phyloP scores from a whole-genome alignment of 1,140 invertebrate species.

The Aphaenogaster floridana region DNA sequence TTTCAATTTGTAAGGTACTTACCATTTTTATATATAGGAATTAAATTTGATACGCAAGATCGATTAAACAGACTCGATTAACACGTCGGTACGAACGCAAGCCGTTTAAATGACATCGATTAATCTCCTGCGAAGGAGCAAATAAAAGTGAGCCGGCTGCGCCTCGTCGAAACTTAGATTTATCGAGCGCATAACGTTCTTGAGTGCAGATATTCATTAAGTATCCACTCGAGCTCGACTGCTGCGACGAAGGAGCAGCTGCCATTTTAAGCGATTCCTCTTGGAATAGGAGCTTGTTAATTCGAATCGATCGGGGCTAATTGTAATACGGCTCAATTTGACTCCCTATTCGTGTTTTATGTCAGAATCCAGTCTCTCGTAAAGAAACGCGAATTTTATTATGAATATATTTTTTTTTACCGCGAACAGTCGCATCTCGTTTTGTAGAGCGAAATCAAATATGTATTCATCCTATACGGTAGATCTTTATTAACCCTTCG shows the following conservation, averaged over 20 bases:
- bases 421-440: neutral
- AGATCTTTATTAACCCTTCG: neutral
- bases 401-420: neutral
- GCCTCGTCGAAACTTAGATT: slow-evolving; percentile 44
- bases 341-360: neutral
- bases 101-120: slow-evolving; percentile 26
- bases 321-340: neutral
- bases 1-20: neutral
- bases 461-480: neutral
- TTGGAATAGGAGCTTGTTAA: slow-evolving; percentile 14
- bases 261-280: slow-evolving; percentile 10
- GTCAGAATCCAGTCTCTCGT: neutral
- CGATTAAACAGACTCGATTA: slow-evolving; percentile 27
- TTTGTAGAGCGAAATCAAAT: too few species aligned
- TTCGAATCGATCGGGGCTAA: slow-evolving; percentile 27
- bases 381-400: neutral
- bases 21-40: neutral
- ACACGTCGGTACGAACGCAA: neutral
- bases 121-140: neutral
- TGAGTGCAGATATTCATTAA: slow-evolving; percentile 37
- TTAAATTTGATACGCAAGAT: neutral
- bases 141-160: slow-evolving; percentile 4
- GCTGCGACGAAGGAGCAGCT: slow-evolving; percentile 16
- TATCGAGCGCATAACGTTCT: slow-evolving; percentile 13
- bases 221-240: neutral